Evolutionary conservation across 2,113 vertebrate genomes (phyloP).

Genomic region (Morone saxatilis): DNA sequence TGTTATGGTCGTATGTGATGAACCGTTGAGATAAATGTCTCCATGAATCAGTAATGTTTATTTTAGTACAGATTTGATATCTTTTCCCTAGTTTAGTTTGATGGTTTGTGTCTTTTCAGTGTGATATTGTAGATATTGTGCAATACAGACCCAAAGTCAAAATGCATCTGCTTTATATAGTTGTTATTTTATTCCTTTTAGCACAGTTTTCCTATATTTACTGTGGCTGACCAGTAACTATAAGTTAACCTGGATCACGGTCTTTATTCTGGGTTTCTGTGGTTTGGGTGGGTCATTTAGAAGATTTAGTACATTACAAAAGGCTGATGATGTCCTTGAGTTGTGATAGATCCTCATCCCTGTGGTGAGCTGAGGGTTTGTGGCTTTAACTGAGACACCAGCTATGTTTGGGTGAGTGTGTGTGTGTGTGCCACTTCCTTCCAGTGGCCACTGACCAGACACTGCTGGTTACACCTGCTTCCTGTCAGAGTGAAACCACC

Average conservation of each 20-base stretch:
- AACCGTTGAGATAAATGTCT: too few relatives aligned
- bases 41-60: neutral
- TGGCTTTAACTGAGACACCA: conserved; percentile 10
- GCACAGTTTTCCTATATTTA: neutral
- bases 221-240: neutral
- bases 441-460: conserved; percentile 33
- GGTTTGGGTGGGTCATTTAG: conserved; percentile 2
- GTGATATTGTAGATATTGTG: conserved; percentile 31
- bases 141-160: conserved; percentile 7
- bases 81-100: neutral
- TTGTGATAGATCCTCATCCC: neutral
- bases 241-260: neutral
- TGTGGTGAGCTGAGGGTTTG: conserved; percentile 13
- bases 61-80: neutral
- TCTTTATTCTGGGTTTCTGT: neutral
- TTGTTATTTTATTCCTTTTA: neutral
- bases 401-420: neutral
- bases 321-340: neutral
- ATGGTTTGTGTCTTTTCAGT: neutral
- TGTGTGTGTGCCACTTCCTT: neutral
- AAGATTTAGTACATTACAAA: neutral
- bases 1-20: neutral
- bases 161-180: neutral
- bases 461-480: conserved; percentile 40
- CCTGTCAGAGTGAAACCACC: conserved; percentile 40